Evolutionary conservation across 2,888 invertebrate species (phyloP), one percentile per base, ranked within the genome.

Genomic region (Ganaspis brasiliensis): DNA sequence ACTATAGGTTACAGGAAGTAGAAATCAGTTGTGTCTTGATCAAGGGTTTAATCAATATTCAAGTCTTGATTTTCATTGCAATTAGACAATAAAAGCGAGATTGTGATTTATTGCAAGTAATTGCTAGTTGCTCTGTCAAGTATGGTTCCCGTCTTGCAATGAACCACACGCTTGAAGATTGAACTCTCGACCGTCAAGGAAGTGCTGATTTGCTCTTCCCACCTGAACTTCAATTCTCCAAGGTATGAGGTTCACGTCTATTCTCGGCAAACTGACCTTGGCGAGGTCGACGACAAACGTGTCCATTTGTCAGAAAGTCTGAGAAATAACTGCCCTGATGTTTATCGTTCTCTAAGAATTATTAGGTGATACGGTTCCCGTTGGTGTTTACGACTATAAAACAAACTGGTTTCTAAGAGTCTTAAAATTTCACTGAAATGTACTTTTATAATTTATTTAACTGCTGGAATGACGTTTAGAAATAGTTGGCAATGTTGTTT

Each of bases 1-100:
- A n/a, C n/a, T n/a, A n/a, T n/a, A n/a, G n/a, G n/a, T n/a, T n/a
- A n/a, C n/a, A n/a, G n/a, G n/a, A n/a, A n/a, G n/a, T n/a, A n/a
- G n/a, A n/a, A n/a, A n/a, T n/a, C n/a, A n/a, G n/a, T n/a, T n/a
- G n/a, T n/a, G n/a, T n/a, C 37, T 56, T 35, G 40, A 77, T 73
- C 56, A 73, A 74, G 57, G 74, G 73, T 83, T 85, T 84, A 86
- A 90, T 90, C 87, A 88, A 89, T 89, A 89, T 89, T 88, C 89
- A 85, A 88, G 83, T 81, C 87, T 84, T 85, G 87, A 87, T 86
- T 88, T 89, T 86, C 84, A 89, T 88, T 87, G 87, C 86, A 89
- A 89, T 89, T 89, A 88, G 89, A 89, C 89, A 89, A 89, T 89
- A 87, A 89, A 85, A 87, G 87, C 76, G 85, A 84, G 86, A 88